phyloP scores from a whole-genome alignment of 2,797 vertebrate genomes.

The Enteromius afrohamiltoni region DNA sequence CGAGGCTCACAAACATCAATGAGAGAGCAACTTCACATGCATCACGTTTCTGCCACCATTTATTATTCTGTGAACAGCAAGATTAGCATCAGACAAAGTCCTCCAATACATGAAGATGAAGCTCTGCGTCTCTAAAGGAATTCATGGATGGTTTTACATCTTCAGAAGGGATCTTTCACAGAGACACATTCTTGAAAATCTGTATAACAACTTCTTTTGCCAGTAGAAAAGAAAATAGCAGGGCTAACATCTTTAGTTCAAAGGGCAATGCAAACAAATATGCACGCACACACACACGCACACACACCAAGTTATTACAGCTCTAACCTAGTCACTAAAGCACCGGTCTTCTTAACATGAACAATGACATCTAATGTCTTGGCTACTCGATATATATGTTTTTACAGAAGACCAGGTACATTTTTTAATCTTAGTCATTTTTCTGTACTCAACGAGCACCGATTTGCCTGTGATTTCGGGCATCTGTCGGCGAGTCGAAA shows the following conservation, averaged over 20 bases:
- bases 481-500: too few species aligned
- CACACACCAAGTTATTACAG: not conserved
- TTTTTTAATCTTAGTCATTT: not conserved
- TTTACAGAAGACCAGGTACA: not conserved
- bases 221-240: too few species aligned
- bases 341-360: not conserved
- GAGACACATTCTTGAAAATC: not conserved
- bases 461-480: too few species aligned
- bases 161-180: not conserved
- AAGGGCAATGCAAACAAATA: not conserved
- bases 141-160: slow-evolving; percentile 9
- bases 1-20: not conserved
- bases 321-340: not conserved
- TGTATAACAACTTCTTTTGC: slow-evolving; percentile 5
- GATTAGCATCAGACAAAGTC: not conserved
- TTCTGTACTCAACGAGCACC: not conserved
- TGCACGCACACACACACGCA: accelerated
- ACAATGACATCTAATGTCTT: not conserved
- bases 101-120: not conserved
- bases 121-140: not conserved
- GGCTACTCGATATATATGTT: not conserved
- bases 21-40: not conserved
- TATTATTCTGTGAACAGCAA: not conserved
- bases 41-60: not conserved
- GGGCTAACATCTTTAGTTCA: not conserved